Evolutionary conservation across 2,888 invertebrate genomes (phyloP), one percentile per base, ranked within the genome.

Genomic region (Drosophila borborema): DNA sequence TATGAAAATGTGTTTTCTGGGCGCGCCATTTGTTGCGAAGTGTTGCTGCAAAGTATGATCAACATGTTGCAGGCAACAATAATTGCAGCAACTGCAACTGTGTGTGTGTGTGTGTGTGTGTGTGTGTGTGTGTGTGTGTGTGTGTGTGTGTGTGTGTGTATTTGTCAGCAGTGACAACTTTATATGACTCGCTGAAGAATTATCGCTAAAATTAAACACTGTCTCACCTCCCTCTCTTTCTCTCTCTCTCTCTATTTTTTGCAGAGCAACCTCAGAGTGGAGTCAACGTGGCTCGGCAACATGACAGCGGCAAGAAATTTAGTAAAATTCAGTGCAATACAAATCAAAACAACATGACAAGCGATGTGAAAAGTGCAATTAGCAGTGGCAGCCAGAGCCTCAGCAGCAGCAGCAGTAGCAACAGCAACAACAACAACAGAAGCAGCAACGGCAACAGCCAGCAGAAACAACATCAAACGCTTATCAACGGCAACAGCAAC

Each of bases 311-410:
- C 86, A 88, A 89, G 81, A 91, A 90, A 80, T 86, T 80, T 75
- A 72, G 80, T 62, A 86, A 89, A 86, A 80, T 86, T 81, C 87
- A 82, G 89, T 81, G 90, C 90, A 90, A 90, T 91, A 88, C 88
- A 83, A 89, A 82, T 86, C 88, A 86, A 86, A 89, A 86, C 77
- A 91, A 87, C 90, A 91, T 90, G 90, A 90, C 90, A 90, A 81
- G 81, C 79, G 80, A 89, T 81, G 81, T 80, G 82, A 82, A 90
- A 84, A 82, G 84, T 89, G 87, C 90, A 91, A 90, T 89, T 91
- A 89, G 89, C 86, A 76, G 77, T 74, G 77, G 85, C 82, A 86
- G 71, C 75, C 62, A 40, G 69, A 60, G 49, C 64, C 63, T 10
- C 69, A 66, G 60, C 71, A 55, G 8, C 69, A 79, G 69, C 55